A percentile compares a stretch with the other conserved stretches of the same genome.
Conservation (phyloP, 2,797 vertebrate genomes). For the Phataginus tetradactyla region DNA sequence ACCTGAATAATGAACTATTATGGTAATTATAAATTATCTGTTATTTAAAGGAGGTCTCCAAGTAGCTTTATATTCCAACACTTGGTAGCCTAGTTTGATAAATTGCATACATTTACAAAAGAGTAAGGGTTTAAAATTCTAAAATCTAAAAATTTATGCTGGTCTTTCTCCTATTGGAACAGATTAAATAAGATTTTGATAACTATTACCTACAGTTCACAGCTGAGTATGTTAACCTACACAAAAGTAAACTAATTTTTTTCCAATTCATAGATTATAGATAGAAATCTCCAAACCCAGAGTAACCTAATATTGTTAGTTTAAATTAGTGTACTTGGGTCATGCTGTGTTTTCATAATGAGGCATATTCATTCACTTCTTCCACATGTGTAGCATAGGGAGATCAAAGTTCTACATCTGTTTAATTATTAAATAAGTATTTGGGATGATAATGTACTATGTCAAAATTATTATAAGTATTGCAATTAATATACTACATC, state of each 20-base stretch:
- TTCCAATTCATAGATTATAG: background rate
- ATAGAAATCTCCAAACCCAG: background rate
- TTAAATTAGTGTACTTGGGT: background rate
- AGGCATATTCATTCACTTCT: background rate
- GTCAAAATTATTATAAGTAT: background rate
- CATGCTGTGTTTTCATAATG: slow-evolving; percentile 17
- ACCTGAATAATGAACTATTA: background rate
- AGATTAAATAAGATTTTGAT: background rate
- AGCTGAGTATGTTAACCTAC: background rate
- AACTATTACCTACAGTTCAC: background rate
- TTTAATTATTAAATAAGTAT: background rate
- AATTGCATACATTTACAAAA: background rate
- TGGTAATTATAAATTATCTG: background rate
- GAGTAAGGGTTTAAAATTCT: background rate
- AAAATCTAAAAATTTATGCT: background rate
- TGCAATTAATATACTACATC: background rate
- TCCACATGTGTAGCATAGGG: background rate
- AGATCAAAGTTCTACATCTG: background rate
- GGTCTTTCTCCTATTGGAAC: background rate
- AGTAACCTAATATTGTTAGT: background rate
- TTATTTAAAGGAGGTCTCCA: background rate
- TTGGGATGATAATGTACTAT: background rate
- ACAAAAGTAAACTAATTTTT: background rate
- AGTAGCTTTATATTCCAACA: background rate
- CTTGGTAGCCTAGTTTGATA: background rate